phyloP scores from a whole-genome alignment of 2,113 vertebrate genomes.

The Malurus elegans region DNA sequence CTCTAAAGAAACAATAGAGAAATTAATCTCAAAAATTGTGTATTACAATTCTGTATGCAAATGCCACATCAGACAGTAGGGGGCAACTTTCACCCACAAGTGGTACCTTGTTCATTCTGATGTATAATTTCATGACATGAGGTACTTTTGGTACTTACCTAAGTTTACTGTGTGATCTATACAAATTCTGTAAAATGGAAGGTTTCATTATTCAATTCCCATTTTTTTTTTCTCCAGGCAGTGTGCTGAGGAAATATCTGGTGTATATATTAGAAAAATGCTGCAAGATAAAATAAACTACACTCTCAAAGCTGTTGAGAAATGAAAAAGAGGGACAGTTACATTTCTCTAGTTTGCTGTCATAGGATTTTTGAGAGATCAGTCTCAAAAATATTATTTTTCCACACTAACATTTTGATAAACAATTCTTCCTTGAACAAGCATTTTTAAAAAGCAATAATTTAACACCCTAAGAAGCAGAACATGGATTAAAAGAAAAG shows the following conservation, averaged over 20 bases:
- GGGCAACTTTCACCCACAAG: slow-evolving; percentile 60
- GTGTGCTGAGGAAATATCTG: not conserved
- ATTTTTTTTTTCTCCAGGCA: not conserved
- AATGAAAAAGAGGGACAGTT: not conserved
- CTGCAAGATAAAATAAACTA: not conserved
- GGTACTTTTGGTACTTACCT: not conserved
- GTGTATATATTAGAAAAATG: not conserved
- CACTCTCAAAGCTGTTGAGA: not conserved
- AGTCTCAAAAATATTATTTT: not conserved
- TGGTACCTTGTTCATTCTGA: not conserved
- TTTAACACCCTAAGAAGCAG: not conserved
- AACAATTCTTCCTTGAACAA: not conserved
- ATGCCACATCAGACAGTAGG: slow-evolving; percentile 31
- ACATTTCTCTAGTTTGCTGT: not conserved
- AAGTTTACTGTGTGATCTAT: not conserved
- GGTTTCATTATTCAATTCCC: not conserved
- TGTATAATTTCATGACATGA: not conserved
- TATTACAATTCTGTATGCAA: not conserved
- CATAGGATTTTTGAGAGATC: not conserved
- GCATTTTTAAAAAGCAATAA: not conserved
- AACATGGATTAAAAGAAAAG: not conserved
- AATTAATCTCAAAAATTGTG: not conserved
- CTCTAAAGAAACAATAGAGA: not conserved
- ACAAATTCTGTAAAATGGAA: not conserved
- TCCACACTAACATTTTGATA: not conserved